These are phyloP conservation scores for Clunio marinus DNA, from an alignment of 2,888 invertebrate genomes.

Conservation along the genomic window DNA sequence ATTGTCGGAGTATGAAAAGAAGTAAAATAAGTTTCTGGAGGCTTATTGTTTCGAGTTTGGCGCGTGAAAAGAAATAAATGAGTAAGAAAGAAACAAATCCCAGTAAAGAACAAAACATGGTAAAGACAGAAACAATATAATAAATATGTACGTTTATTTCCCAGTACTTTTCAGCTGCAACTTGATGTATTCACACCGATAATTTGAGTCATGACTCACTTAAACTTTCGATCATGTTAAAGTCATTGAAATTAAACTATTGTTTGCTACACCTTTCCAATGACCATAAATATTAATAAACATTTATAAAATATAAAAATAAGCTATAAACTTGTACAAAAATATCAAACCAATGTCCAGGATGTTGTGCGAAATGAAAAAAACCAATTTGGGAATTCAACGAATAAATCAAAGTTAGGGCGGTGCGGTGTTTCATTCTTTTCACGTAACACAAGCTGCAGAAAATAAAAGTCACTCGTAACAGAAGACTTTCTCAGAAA, in stretches of 20 bases:
- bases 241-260: conserved; percentile 10
- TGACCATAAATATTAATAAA: background rate
- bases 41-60: background rate
- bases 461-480: background rate
- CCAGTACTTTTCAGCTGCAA: background rate
- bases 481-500: conserved; percentile 24
- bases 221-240: background rate
- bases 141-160: no score
- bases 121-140: no score
- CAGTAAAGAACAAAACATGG: no score
- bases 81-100: no score
- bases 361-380: background rate
- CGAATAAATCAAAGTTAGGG: background rate
- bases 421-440: conserved; percentile 5
- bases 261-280: background rate
- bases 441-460: conserved; percentile 26
- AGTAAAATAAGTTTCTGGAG: background rate
- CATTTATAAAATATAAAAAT: background rate
- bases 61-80: no score
- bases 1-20: background rate
- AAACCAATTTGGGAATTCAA: background rate
- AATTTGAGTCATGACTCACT: conserved; percentile 11
- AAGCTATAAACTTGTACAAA: background rate
- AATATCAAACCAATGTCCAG: background rate
- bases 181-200: conserved; percentile 10